A percentile compares a stretch with the other conserved stretches of the same genome.
Evolutionary conservation across 2,888 invertebrate species (phyloP).

Genomic region (Cataglyphis rosenhaueri): DNA sequence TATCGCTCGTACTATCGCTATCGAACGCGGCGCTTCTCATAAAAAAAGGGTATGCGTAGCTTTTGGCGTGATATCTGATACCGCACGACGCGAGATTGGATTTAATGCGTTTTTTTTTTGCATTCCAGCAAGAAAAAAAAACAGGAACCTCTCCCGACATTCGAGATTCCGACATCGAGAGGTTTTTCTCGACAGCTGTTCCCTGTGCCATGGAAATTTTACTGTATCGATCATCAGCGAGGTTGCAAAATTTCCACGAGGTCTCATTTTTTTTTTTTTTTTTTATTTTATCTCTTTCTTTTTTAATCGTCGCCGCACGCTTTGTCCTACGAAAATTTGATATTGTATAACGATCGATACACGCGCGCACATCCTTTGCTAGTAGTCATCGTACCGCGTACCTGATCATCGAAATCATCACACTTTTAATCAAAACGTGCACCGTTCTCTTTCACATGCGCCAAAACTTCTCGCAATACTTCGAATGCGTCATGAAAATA

Average conservation of each 20-base stretch:
- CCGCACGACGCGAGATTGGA: conserved; percentile 57
- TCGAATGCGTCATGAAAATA: not conserved
- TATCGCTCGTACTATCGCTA: conserved; percentile 42
- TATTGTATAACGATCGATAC: conserved; percentile 29
- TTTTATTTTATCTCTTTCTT: conserved; percentile 4
- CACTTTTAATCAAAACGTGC: conserved; percentile 31
- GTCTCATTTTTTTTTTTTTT: conserved; percentile 17
- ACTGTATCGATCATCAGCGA: conserved; percentile 58
- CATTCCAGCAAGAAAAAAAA: conserved; percentile 19
- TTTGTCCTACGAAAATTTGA: conserved; percentile 51
- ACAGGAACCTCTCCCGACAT: not conserved
- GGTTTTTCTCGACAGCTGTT: conserved; percentile 68
- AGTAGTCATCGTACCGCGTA: conserved; percentile 12
- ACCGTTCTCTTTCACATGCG: not conserved
- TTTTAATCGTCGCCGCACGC: conserved; percentile 39
- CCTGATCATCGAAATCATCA: conserved; percentile 31
- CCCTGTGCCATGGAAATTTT: conserved; percentile 62
- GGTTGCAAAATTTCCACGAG: conserved; percentile 56
- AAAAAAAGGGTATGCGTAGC: conserved; percentile 43
- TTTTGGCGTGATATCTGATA: conserved; percentile 56
- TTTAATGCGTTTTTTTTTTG: conserved; percentile 60
- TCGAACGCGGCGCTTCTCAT: conserved; percentile 29
- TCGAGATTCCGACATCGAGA: conserved; percentile 53
- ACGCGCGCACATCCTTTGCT: not conserved
- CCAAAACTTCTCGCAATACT: not conserved